Base-by-base conservation (phyloP, 2,113 vertebrate genomes). In the Heloderma charlesbogerti region DNA sequence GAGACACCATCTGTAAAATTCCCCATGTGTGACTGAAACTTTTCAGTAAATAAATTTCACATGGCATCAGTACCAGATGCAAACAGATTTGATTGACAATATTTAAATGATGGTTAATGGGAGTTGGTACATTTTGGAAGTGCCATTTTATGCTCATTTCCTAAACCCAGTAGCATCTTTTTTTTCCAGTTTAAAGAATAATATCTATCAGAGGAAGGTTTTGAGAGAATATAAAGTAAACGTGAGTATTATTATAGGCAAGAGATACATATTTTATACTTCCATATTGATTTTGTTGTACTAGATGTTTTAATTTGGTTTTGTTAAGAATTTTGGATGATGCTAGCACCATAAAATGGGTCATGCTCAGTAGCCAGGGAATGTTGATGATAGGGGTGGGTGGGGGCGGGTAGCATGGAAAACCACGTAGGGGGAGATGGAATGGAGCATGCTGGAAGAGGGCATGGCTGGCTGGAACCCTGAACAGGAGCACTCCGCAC, bases 1-100 rank as follows among this genome's bases (percentile, higher is more conserved):
- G 94, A 97, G 96, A 97, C 96, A 97, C 98, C 98, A 98, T 98
- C 98, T 98, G 98, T 97, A 97, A 95, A 98, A 98, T 98, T 98
- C 98, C 97, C 95, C 98, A 98, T 97, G 98, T 98, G 98, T 98
- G 98, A 98, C 98, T 95, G 97, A 97, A 98, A 98, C 97, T 98
- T 98, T 86, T 98, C 97, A 97, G 96, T 96, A 97, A 97, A 98
- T 97, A 98, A 95, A 97, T 98, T 98, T 97, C 89, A 96, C 94
- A 92, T 84, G 93, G 94, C 96, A 96, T 92, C 93, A 89, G 95
- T 86, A 93, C 96, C 98, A 97, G 96, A 98, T 96, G 97, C 95
- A 97, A 95, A 93, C 93, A 84, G 91, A 94, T 96, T 94, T 97
- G 97, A 97, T 94, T 97, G 98, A 97, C 97, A 97, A 96, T 96